These are phyloP conservation scores for Sphecodes monilicornis DNA, from an alignment of 2,888 invertebrate species.

Conservation along the genomic window DNA sequence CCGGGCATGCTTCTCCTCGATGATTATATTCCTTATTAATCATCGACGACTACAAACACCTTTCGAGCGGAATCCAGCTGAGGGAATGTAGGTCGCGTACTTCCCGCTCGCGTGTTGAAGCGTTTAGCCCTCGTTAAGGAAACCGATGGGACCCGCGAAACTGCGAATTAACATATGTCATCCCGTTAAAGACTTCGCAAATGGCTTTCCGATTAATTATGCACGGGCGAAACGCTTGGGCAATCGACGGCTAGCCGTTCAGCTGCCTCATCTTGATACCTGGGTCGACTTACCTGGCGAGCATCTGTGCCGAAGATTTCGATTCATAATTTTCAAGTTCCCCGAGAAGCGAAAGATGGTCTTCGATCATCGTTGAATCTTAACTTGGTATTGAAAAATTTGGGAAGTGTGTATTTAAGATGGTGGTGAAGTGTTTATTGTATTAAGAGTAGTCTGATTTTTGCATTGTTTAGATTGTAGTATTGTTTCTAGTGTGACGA, in stretches of 20 bases:
- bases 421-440: too few species aligned
- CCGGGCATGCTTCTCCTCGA: too few species aligned
- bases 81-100: neutral
- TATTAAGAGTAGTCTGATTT: too few species aligned
- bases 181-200: slow-evolving; percentile 6
- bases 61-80: neutral
- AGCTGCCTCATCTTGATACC: neutral
- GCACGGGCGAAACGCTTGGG: neutral
- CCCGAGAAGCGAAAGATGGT: neutral
- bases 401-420: neutral
- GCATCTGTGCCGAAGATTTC: slow-evolving; percentile 1
- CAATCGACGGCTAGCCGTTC: slow-evolving; percentile 8
- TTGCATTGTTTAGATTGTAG: too few species aligned
- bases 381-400: neutral
- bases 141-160: slow-evolving; percentile 1
- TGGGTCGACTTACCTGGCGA: neutral
- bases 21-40: neutral
- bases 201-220: slow-evolving; percentile 23
- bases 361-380: neutral
- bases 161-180: slow-evolving; percentile 22
- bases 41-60: neutral
- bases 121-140: slow-evolving; percentile 14
- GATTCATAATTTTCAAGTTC: neutral
- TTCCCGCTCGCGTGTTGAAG: neutral
- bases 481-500: too few species aligned